Evolutionary conservation across 2,113 vertebrate species (phyloP).

Genomic region (crab-eating macaque (Macaca fascicularis)): T2T-MFA8v1.1 NC_088390.1:85779001-85779500

Average conservation of each 20-base stretch:
- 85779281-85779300: neutral
- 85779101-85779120: neutral
- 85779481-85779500: too few species aligned
- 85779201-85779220: neutral
- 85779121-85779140: rapidly evolving
- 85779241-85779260: neutral
- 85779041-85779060: rapidly evolving
- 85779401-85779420: too few species aligned
- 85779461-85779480: too few species aligned
- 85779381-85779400: too few species aligned
- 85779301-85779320: neutral
- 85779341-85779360: neutral
- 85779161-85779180: too few species aligned
- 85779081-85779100: rapidly evolving
- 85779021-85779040: rapidly evolving
- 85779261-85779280: neutral
- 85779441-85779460: too few species aligned
- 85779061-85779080: rapidly evolving
- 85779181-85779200: neutral
- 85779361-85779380: neutral
- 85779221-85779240: neutral
- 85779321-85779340: too few species aligned
- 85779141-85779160: rapidly evolving
- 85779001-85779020: neutral
- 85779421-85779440: too few species aligned